These are phyloP conservation scores for Zeugodacus cucurbitae DNA, from an alignment of 1,140 invertebrate species.

Conservation along the genomic window DNA sequence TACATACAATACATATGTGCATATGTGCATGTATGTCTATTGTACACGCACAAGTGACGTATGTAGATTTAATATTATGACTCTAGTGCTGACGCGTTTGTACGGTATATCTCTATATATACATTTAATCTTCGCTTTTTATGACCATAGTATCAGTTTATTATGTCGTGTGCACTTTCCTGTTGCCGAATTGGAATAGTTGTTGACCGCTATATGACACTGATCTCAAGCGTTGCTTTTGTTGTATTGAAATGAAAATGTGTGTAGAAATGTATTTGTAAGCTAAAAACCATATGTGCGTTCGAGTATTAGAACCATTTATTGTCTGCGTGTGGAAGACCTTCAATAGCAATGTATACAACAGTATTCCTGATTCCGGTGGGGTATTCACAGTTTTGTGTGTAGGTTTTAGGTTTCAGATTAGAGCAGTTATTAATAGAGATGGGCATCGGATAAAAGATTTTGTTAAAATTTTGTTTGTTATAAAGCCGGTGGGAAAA, in stretches of 20 bases:
- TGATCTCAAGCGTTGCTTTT: background rate
- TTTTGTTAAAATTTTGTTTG: too few relatives aligned
- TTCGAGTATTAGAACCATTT: background rate
- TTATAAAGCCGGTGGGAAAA: too few relatives aligned
- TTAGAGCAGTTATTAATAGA: too few relatives aligned
- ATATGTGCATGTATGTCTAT: background rate
- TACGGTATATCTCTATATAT: background rate
- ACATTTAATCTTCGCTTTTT: background rate
- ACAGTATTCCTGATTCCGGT: background rate
- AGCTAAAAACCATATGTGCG: background rate
- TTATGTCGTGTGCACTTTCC: background rate
- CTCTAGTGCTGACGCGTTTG: background rate
- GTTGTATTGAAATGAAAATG: background rate
- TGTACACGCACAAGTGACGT: too few relatives aligned
- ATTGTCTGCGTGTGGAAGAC: background rate
- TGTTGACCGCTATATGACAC: background rate
- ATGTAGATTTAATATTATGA: too few relatives aligned
- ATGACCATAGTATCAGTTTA: background rate
- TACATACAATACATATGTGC: background rate
- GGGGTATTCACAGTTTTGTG: background rate
- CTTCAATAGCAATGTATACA: background rate
- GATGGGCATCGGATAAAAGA: too few relatives aligned
- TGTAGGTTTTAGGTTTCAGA: too few relatives aligned
- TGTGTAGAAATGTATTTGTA: background rate
- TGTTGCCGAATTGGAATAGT: background rate